Evolutionary conservation across 2,797 vertebrate genomes (phyloP).

Genomic region (Catharus ustulatus): DNA sequence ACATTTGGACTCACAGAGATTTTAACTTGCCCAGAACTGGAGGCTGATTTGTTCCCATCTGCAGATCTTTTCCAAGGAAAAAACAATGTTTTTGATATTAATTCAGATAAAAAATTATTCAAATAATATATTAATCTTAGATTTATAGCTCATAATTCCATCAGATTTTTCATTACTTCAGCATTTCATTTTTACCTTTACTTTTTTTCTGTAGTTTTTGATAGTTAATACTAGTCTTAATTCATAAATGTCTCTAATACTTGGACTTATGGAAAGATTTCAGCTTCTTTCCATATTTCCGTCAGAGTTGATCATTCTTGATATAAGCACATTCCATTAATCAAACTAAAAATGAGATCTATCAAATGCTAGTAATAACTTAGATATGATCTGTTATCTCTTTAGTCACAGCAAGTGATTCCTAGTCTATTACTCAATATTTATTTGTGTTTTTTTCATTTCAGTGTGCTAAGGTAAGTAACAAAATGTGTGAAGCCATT

Average conservation of each 20-base stretch:
- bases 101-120: background rate
- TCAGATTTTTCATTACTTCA: background rate
- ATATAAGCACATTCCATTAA: background rate
- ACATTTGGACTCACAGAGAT: background rate
- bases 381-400: constrained; percentile 9
- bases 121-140: background rate
- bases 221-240: background rate
- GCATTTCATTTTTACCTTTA: background rate
- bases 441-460: background rate
- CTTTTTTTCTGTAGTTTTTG: background rate
- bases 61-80: background rate
- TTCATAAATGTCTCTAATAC: background rate
- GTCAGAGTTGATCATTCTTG: background rate
- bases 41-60: background rate
- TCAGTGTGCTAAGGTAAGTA: background rate
- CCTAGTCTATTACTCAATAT: background rate
- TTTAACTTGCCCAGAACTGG: background rate
- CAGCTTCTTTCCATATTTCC: background rate
- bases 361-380: background rate
- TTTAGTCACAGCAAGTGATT: background rate
- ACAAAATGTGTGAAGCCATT: background rate
- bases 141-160: background rate
- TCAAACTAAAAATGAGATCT: background rate
- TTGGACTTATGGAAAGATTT: background rate
- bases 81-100: background rate